Evolutionary conservation across 2,797 vertebrate genomes (phyloP).

Genomic region (Enteromius mattozi): DNA sequence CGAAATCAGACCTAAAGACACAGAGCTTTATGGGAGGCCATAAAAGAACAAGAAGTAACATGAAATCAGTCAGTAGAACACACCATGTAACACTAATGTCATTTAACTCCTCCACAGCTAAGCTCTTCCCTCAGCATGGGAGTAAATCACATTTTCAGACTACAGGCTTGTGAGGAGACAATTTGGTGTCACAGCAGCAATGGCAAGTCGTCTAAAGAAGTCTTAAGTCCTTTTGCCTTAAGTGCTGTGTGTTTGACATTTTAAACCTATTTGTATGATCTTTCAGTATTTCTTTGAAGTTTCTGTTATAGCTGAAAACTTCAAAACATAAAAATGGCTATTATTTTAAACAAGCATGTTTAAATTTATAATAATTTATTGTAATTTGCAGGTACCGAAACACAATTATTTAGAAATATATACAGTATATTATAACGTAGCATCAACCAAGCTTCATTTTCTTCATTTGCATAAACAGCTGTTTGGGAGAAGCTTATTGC

Average conservation of each 20-base stretch:
- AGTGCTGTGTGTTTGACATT: neutral
- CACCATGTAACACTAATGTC: neutral
- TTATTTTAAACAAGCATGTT: neutral
- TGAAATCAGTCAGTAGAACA: neutral
- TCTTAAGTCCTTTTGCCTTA: neutral
- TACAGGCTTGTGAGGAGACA: neutral
- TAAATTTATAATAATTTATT: neutral
- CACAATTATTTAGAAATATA: neutral
- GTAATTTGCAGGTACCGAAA: neutral
- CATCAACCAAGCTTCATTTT: neutral
- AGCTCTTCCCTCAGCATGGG: neutral
- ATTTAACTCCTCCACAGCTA: neutral
- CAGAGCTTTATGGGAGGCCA: slow-evolving; percentile 9
- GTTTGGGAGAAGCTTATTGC: neutral
- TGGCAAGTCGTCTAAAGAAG: neutral
- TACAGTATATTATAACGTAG: neutral
- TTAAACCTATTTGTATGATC: neutral
- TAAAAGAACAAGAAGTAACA: neutral
- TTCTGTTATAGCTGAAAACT: neutral
- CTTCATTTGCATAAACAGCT: neutral
- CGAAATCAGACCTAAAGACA: neutral
- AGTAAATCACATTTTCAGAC: slow-evolving; percentile 3
- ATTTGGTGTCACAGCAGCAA: slow-evolving; percentile 3
- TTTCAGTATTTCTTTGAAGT: neutral
- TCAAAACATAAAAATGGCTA: neutral